Evolutionary conservation across 2,113 vertebrate species (phyloP).

Genomic region (Odocoileus virginianus): DNA sequence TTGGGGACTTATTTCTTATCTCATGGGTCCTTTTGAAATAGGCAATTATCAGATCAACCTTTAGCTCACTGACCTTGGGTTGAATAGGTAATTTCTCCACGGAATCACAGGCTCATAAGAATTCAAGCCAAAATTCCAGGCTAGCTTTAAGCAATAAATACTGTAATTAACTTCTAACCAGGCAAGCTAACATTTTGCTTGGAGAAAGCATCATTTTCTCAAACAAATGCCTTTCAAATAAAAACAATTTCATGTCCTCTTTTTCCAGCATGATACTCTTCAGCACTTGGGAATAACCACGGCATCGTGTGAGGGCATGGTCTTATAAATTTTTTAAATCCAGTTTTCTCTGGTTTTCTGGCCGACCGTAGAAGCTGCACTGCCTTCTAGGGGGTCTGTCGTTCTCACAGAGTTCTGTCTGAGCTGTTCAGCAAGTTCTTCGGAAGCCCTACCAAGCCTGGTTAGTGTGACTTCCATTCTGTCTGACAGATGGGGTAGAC

Average conservation of each 20-base stretch:
- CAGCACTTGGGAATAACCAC: background rate
- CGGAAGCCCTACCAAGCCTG: background rate
- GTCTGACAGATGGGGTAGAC: background rate
- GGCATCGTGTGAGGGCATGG: background rate
- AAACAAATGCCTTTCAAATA: slow-evolving; percentile 66
- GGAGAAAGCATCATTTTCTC: slow-evolving; percentile 56
- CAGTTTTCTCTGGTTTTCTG: background rate
- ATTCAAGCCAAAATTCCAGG: slow-evolving; percentile 64
- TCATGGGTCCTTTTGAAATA: slow-evolving; percentile 42
- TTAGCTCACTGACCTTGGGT: slow-evolving; percentile 3
- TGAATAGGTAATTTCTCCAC: slow-evolving; percentile 35
- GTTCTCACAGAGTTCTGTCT: background rate
- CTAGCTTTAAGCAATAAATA: slow-evolving; percentile 61
- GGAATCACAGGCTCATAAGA: slow-evolving; percentile 23
- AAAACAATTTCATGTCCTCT: slow-evolving; percentile 39
- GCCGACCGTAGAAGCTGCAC: background rate
- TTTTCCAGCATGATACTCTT: background rate
- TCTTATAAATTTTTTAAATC: background rate
- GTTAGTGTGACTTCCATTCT: background rate
- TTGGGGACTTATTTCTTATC: slow-evolving; percentile 49
- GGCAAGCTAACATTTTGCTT: slow-evolving; percentile 70
- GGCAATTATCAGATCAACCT: slow-evolving; percentile 52
- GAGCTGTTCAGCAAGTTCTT: background rate
- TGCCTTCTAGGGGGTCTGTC: background rate
- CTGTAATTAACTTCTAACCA: slow-evolving; percentile 65